Evolutionary conservation across 2,888 invertebrate species (phyloP).

Genomic region (Melipona bicolor): DNA sequence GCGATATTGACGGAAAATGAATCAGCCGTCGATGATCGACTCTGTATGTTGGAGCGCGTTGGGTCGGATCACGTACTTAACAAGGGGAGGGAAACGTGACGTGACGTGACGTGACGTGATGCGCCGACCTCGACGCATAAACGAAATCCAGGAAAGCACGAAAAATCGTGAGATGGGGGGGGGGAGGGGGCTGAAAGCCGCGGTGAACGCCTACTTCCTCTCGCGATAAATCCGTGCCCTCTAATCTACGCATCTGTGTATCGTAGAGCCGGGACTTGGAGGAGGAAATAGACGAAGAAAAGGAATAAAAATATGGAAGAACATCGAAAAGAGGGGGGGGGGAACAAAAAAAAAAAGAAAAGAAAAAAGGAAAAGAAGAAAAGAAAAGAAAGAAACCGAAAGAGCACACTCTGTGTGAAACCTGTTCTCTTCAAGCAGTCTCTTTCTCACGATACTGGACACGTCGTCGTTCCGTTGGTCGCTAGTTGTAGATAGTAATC

Average conservation of each 20-base stretch:
- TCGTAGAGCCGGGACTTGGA: not conserved
- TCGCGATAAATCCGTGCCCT: conserved; percentile 42
- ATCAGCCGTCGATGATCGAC: conserved; percentile 4
- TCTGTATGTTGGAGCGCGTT: no score
- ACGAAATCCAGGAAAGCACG: conserved; percentile 35
- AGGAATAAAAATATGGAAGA: not conserved
- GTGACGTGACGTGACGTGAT: conserved; percentile 2
- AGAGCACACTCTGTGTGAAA: conserved; percentile 44
- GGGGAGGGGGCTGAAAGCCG: not conserved
- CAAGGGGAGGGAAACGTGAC: not conserved
- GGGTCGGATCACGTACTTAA: not conserved
- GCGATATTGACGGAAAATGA: conserved; percentile 16
- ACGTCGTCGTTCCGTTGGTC: conserved; percentile 40
- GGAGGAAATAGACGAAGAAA: conserved; percentile 15
- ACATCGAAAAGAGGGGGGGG: not conserved
- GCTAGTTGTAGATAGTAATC: conserved; percentile 62
- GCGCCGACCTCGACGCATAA: conserved; percentile 7
- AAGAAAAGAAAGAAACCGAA: conserved; percentile 21
- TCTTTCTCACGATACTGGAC: conserved; percentile 67
- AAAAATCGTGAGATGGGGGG: conserved; percentile 11
- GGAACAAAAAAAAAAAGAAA: not conserved
- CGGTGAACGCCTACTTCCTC: conserved; percentile 57
- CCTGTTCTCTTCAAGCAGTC: conserved; percentile 57
- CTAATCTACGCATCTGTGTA: conserved; percentile 35
- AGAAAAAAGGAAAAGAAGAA: not conserved